A percentile compares a stretch with the other conserved stretches of the same genome.
Evolutionary conservation across 2,888 invertebrate genomes (phyloP).

Genomic region (Latrodectus elegans): DNA sequence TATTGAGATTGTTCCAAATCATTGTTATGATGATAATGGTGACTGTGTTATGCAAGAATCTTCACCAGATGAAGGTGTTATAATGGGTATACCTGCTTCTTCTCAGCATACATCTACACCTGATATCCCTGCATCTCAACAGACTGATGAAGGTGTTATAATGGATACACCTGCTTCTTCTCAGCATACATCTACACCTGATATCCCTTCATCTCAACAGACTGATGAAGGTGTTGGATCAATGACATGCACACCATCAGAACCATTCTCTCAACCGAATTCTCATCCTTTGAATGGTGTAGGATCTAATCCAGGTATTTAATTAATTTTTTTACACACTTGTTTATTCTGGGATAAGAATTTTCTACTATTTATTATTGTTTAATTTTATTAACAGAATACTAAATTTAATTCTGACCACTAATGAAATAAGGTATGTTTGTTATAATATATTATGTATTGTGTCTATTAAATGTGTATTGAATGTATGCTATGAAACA

Average conservation of each 20-base stretch:
- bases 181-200: neutral
- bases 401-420: too few species aligned
- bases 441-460: too few species aligned
- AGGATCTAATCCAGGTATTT: neutral
- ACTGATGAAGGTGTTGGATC: slow-evolving; percentile 39
- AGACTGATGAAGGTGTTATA: slow-evolving; percentile 26
- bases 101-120: neutral
- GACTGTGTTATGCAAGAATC: neutral
- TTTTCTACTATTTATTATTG: too few species aligned
- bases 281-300: neutral
- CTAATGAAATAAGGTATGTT: too few species aligned
- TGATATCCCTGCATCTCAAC: neutral
- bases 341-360: too few species aligned
- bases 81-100: neutral
- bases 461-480: too few species aligned
- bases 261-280: neutral
- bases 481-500: too few species aligned
- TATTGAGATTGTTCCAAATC: neutral
- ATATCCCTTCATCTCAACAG: neutral
- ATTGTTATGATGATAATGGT: neutral
- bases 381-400: too few species aligned
- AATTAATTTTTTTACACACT: too few species aligned
- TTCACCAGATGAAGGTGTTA: slow-evolving; percentile 31
- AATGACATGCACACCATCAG: slow-evolving; percentile 4
- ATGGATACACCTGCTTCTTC: neutral